These are phyloP conservation scores for Macrocentrus cingulum DNA, from an alignment of 1,140 invertebrate genomes.

Conservation along the genomic window DNA sequence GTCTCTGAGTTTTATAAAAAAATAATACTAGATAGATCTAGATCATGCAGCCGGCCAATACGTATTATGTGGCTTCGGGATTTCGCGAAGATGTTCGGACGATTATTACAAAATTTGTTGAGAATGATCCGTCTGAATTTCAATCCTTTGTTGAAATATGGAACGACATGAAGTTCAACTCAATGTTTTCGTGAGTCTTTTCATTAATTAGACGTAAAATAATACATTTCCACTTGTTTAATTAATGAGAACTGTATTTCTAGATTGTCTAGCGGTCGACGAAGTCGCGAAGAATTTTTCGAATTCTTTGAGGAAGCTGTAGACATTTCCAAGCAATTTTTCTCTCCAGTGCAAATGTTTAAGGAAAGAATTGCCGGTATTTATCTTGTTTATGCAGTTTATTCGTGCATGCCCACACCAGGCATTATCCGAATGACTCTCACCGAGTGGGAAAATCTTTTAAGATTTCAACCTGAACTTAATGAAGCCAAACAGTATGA, in stretches of 20 bases:
- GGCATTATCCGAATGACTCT: slow-evolving; percentile 47
- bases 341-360: slow-evolving; percentile 36
- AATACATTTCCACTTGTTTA: slow-evolving; percentile 3
- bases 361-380: slow-evolving; percentile 49
- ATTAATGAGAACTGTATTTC: slow-evolving; percentile 18
- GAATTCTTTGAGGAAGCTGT: slow-evolving; percentile 52
- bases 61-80: slow-evolving; percentile 28
- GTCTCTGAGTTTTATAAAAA: no score
- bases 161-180: slow-evolving; percentile 50
- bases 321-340: slow-evolving; percentile 47
- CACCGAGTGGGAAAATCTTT: slow-evolving; percentile 42
- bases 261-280: slow-evolving; percentile 38
- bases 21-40: no score
- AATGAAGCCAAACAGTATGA: slow-evolving; percentile 45
- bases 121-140: slow-evolving; percentile 40
- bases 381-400: slow-evolving; percentile 52
- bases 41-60: slow-evolving; percentile 9
- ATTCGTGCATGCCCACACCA: slow-evolving; percentile 49
- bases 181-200: slow-evolving; percentile 46
- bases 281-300: slow-evolving; percentile 39
- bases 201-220: slow-evolving; percentile 4
- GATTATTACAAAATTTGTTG: slow-evolving; percentile 42
- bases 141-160: slow-evolving; percentile 46
- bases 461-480: slow-evolving; percentile 42
- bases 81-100: slow-evolving; percentile 45